Conservation (phyloP, 2,888 invertebrate species). For the Thalpophila matura region DNA sequence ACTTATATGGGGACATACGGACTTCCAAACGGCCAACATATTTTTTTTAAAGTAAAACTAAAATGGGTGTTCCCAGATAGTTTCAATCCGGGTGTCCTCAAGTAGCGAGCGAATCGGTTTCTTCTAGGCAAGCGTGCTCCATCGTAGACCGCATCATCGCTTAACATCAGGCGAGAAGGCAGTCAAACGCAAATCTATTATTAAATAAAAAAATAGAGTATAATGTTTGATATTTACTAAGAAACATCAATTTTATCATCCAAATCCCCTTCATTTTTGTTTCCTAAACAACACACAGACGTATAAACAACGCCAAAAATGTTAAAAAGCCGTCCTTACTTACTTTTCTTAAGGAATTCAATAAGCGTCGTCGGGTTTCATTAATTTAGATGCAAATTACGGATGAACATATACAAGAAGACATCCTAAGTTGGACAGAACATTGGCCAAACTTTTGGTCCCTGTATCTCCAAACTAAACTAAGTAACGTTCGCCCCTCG, state of each 20-base stretch:
- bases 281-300: background rate
- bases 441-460: conserved; percentile 34
- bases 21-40: conserved; percentile 11
- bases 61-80: no score
- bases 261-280: background rate
- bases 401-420: conserved; percentile 34
- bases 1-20: conserved; percentile 57
- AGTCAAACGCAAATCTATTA: no score
- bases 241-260: no score
- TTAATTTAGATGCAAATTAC: conserved; percentile 55
- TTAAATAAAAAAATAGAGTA: no score
- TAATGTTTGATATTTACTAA: no score
- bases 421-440: conserved; percentile 37
- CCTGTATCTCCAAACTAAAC: conserved; percentile 65
- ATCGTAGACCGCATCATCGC: no score
- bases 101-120: no score
- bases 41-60: background rate
- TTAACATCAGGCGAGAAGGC: no score
- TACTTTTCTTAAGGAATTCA: conserved; percentile 16
- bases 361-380: conserved; percentile 13
- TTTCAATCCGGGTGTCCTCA: no score
- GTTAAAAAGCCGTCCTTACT: background rate
- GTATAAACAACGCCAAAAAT: background rate
- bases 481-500: conserved; percentile 74
- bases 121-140: no score